phyloP scores from a whole-genome alignment of 2,797 vertebrate genomes.

The Prunella strophiata region DNA sequence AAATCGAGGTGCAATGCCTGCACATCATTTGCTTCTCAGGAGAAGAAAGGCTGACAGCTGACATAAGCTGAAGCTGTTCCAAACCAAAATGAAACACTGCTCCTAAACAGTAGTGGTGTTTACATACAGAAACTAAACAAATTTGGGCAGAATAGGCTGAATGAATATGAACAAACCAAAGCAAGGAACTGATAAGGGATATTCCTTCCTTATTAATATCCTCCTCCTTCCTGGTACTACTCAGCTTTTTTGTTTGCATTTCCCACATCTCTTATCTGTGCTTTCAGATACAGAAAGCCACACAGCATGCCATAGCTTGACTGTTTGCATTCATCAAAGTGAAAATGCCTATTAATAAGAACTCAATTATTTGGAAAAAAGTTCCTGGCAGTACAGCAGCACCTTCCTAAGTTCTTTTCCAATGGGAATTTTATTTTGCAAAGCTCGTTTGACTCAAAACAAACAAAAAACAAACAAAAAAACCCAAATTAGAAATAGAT shows the following conservation, averaged over 20 bases:
- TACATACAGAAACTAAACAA: not conserved
- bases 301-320: not conserved
- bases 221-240: not conserved
- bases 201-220: not conserved
- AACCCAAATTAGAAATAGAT: not conserved
- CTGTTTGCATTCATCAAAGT: not conserved
- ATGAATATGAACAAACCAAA: not conserved
- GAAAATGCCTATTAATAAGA: slow-evolving; percentile 15
- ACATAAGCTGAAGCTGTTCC: not conserved
- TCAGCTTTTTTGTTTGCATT: slow-evolving; percentile 33
- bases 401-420: not conserved
- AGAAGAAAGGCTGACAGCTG: not conserved
- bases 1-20: not conserved
- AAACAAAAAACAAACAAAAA: not conserved
- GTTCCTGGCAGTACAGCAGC: not conserved
- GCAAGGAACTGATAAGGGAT: not conserved
- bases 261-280: slow-evolving; percentile 15
- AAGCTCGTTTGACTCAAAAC: not conserved
- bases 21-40: not conserved
- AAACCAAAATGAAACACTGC: not conserved
- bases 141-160: not conserved
- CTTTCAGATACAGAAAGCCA: not conserved
- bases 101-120: not conserved
- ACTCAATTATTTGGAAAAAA: slow-evolving; percentile 10
- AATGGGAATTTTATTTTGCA: not conserved